Evolutionary conservation across 2,113 vertebrate genomes (phyloP).

Genomic region (Ceyx margarethae): DNA sequence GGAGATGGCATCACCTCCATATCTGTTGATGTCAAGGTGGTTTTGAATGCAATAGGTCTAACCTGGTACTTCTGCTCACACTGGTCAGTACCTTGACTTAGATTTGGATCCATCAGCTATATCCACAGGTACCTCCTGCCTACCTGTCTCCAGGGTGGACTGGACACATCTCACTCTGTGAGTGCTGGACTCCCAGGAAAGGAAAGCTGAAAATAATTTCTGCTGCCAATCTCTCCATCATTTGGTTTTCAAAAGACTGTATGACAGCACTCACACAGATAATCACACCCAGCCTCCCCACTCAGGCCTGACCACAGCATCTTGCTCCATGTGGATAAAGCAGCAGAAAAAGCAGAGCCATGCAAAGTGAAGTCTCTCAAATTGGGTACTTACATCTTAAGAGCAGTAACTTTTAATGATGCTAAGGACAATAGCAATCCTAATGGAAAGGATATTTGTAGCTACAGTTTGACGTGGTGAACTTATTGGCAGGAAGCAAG

Average conservation of each 20-base stretch:
- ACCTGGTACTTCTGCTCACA: not conserved
- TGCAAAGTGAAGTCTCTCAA: conserved; percentile 28
- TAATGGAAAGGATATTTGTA: conserved; percentile 40
- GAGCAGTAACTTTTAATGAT: conserved; percentile 56
- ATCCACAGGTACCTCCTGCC: not conserved
- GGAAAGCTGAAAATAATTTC: not conserved
- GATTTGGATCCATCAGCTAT: fast-evolving
- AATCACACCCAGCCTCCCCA: not conserved
- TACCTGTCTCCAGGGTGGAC: fast-evolving
- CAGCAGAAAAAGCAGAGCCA: not conserved
- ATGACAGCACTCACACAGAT: not conserved
- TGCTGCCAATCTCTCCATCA: not conserved
- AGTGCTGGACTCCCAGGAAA: not conserved
- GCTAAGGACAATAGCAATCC: conserved; percentile 35
- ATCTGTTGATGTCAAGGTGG: not conserved
- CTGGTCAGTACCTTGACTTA: not conserved
- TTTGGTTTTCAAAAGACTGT: not conserved
- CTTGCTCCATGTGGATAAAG: not conserved
- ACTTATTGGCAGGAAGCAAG: conserved; percentile 27
- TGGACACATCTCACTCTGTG: not conserved
- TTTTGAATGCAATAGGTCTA: not conserved
- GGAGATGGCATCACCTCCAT: not conserved
- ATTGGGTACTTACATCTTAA: conserved; percentile 36
- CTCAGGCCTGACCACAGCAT: not conserved
- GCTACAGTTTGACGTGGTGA: conserved; percentile 28